Evolutionary conservation across 2,113 vertebrate species (phyloP).

Genomic region (Caloenas nicobarica): DNA sequence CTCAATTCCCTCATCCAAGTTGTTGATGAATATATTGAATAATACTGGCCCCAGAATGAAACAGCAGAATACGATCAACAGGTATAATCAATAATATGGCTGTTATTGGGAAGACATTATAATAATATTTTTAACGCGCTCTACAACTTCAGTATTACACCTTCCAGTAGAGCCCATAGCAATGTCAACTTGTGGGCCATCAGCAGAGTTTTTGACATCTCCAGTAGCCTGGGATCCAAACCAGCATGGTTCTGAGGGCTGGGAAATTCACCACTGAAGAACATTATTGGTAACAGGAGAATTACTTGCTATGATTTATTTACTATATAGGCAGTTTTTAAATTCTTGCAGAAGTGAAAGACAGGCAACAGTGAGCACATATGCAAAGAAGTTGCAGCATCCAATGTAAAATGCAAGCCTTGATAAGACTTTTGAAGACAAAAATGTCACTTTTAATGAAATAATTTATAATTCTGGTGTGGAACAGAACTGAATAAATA

Average conservation of each 20-base stretch:
- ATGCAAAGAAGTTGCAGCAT: neutral
- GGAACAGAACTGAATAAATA: neutral
- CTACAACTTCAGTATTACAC: neutral
- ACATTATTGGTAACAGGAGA: neutral
- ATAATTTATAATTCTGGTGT: neutral
- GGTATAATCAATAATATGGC: neutral
- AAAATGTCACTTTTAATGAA: neutral
- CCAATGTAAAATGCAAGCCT: neutral
- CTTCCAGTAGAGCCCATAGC: neutral
- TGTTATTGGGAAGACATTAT: neutral
- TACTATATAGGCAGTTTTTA: neutral
- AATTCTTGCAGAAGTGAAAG: neutral
- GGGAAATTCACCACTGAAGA: neutral
- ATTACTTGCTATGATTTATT: neutral
- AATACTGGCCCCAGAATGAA: too few relatives aligned
- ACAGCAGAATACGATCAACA: neutral
- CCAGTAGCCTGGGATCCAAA: neutral
- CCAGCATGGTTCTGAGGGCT: neutral
- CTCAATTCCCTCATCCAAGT: too few relatives aligned
- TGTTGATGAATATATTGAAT: too few relatives aligned
- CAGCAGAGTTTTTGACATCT: neutral
- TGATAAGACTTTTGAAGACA: neutral
- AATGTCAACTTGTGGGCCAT: neutral
- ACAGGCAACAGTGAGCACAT: neutral
- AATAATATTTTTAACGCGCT: neutral